These are phyloP conservation scores for Trachelus iudaicus DNA, from an alignment of 2,888 invertebrate species.

Conservation along the genomic window DNA sequence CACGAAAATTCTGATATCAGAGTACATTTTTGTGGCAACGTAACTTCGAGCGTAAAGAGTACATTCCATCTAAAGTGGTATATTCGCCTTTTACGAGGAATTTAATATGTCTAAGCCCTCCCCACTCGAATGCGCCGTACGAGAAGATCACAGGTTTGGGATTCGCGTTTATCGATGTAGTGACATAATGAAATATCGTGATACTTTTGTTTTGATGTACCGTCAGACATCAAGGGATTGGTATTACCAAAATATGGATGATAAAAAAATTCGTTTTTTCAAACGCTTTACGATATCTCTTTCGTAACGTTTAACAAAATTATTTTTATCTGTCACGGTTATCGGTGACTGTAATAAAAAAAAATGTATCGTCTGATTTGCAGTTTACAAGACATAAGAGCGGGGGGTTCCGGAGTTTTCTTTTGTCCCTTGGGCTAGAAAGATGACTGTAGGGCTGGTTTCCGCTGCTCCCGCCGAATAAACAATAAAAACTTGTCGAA, in stretches of 20 bases:
- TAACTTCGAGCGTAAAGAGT: neutral
- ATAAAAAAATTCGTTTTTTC: neutral
- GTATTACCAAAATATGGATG: neutral
- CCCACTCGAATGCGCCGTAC: neutral
- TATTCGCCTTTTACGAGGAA: constrained; percentile 27
- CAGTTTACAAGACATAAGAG: neutral
- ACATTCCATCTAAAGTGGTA: constrained; percentile 22
- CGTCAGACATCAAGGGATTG: neutral
- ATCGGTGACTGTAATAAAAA: neutral
- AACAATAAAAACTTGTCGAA: constrained; percentile 48
- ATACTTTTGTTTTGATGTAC: neutral
- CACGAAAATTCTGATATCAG: neutral
- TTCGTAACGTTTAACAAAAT: no score
- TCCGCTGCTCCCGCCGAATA: constrained; percentile 37
- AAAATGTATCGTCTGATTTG: neutral
- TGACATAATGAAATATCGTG: neutral
- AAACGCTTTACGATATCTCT: no score
- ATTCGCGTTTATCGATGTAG: neutral
- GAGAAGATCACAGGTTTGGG: neutral
- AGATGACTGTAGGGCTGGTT: neutral
- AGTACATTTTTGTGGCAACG: neutral
- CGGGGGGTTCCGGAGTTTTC: neutral
- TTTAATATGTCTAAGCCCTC: constrained; percentile 27
- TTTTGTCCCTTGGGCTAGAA: neutral
- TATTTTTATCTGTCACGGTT: neutral